Conservation (phyloP, 2,797 vertebrate species). For the Sebastes nivosus region DNA sequence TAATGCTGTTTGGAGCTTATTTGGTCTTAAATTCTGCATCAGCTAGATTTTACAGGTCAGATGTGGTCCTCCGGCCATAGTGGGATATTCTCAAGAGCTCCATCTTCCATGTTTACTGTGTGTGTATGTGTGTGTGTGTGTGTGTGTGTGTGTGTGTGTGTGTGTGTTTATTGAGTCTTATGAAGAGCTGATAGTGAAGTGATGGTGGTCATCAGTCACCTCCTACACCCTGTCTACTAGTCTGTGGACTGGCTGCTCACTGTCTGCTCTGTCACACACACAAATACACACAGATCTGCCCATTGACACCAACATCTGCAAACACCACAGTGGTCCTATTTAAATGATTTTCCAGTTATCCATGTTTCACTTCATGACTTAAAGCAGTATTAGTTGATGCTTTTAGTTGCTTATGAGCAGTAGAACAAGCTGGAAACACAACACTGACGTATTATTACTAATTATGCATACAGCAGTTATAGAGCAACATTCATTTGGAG, state of each 20-base stretch:
- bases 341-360: background rate
- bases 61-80: background rate
- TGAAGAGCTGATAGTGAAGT: conserved; percentile 71
- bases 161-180: conserved; percentile 57
- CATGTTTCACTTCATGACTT: background rate
- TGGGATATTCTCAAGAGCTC: background rate
- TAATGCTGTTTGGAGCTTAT: background rate
- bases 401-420: background rate
- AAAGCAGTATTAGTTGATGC: background rate
- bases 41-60: background rate
- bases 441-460: background rate
- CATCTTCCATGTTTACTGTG: conserved; percentile 3
- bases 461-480: background rate
- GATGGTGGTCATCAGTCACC: conserved; percentile 81
- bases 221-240: conserved; percentile 70
- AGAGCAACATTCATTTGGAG: background rate
- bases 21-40: background rate
- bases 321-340: background rate
- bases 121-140: background rate
- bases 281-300: conserved; percentile 26
- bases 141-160: conserved; percentile 21
- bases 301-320: background rate
- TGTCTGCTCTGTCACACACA: conserved; percentile 41
- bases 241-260: conserved; percentile 41
- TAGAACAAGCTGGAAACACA: background rate